A percentile compares a stretch with the other conserved stretches of the same genome.
phyloP scores from a whole-genome alignment of 2,113 vertebrate species.

The Chamaea fasciata region DNA sequence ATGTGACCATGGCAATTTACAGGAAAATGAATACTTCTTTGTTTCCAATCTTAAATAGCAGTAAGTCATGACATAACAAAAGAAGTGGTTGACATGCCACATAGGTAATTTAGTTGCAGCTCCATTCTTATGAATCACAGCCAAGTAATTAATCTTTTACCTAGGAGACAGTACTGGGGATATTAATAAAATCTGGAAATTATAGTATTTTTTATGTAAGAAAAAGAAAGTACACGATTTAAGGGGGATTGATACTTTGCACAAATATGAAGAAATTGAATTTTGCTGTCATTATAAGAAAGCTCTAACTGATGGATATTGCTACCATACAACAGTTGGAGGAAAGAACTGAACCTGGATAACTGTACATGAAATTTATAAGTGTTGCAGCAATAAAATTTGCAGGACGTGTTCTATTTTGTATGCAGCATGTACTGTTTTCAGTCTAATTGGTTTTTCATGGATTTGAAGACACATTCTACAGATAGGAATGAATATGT shows the following conservation, averaged over 20 bases:
- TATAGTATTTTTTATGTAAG: slow-evolving; percentile 13
- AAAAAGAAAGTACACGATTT: slow-evolving; percentile 1
- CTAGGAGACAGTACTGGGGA: slow-evolving; percentile 34
- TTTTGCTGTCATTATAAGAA: not conserved
- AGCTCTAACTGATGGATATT: slow-evolving; percentile 27
- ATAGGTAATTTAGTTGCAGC: slow-evolving; percentile 42
- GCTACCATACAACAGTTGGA: not conserved
- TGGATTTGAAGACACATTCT: not conserved
- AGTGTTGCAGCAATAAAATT: not conserved
- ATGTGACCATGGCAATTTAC: not conserved
- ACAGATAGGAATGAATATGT: not conserved
- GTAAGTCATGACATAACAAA: not conserved
- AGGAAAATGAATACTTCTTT: slow-evolving; percentile 12
- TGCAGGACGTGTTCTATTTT: not conserved
- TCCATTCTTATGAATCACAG: slow-evolving; percentile 36
- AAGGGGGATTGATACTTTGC: slow-evolving; percentile 25
- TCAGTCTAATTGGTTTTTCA: not conserved
- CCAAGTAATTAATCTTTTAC: slow-evolving; percentile 68
- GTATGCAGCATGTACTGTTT: not conserved
- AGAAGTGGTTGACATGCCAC: not conserved
- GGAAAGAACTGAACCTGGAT: not conserved
- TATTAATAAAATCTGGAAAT: slow-evolving; percentile 55
- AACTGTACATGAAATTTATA: not conserved
- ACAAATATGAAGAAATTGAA: slow-evolving; percentile 14
- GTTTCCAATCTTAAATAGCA: slow-evolving; percentile 20